Percentiles rank a stretch among this genome's conserved stretches.
Conservation (phyloP, 2,113 vertebrate genomes). For the Callopanchax toddi region DNA sequence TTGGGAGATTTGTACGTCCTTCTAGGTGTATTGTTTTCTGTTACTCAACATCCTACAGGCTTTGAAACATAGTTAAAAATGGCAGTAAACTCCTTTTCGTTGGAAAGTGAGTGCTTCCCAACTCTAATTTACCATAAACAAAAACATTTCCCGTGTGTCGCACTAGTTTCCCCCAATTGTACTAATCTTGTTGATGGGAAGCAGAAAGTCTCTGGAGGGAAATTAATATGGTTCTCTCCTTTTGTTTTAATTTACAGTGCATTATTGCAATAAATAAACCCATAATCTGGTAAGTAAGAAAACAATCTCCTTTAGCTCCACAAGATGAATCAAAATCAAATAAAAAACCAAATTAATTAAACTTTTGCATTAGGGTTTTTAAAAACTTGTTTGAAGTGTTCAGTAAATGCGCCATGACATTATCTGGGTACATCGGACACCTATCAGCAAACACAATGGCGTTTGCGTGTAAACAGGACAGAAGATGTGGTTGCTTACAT, state of each 20-base stretch:
- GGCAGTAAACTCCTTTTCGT: conserved; percentile 11
- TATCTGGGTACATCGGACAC: neutral
- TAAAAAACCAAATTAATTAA: neutral
- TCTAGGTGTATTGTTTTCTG: conserved; percentile 40
- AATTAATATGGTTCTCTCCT: conserved; percentile 60
- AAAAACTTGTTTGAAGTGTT: neutral
- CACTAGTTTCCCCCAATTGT: conserved; percentile 75
- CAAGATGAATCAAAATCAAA: neutral
- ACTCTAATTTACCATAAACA: conserved; percentile 63
- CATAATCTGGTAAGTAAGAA: neutral
- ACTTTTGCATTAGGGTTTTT: conserved; percentile 3
- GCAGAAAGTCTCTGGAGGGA: conserved; percentile 63
- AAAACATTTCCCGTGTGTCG: conserved; percentile 62
- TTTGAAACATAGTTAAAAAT: conserved; percentile 27
- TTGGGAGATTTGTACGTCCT: conserved; percentile 26
- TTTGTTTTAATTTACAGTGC: conserved; percentile 18
- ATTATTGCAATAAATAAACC: conserved; percentile 29
- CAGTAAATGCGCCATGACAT: neutral
- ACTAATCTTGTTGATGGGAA: conserved; percentile 22
- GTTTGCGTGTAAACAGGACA: conserved; percentile 5
- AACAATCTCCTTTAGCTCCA: neutral
- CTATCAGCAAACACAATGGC: conserved; percentile 8
- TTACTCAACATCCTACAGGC: conserved; percentile 41
- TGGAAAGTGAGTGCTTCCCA: conserved; percentile 32
- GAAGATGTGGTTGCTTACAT: neutral